Evolutionary conservation across 2,113 vertebrate species (phyloP).

Genomic region (Ciconia stormi): DNA sequence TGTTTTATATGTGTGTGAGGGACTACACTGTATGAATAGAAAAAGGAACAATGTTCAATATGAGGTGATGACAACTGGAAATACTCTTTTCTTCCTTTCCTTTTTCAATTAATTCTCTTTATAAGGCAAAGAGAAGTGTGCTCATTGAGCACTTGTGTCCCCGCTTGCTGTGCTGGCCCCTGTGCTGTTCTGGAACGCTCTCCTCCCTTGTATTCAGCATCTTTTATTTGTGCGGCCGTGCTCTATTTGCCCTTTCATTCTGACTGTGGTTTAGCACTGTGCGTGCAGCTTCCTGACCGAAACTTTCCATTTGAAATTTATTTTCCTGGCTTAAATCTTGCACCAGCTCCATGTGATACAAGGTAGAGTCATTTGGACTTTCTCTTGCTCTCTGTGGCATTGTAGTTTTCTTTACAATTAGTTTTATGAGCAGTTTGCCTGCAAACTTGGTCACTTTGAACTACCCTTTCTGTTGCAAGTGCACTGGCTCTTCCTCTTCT

Average conservation of each 20-base stretch:
- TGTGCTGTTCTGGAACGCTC: background rate
- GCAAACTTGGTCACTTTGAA: background rate
- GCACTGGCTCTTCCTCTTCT: background rate
- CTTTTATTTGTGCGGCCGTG: background rate
- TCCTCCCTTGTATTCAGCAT: background rate
- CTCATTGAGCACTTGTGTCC: fast-evolving
- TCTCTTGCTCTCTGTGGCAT: background rate
- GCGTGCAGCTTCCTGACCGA: background rate
- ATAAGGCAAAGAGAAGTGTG: background rate
- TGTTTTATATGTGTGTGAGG: background rate
- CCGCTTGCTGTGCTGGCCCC: background rate
- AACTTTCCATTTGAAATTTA: background rate
- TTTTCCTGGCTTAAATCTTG: background rate
- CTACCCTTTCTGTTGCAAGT: background rate
- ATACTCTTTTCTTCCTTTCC: background rate
- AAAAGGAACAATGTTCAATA: background rate
- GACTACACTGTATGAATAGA: background rate
- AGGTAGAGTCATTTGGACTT: background rate
- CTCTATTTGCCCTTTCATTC: background rate
- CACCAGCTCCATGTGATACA: background rate
- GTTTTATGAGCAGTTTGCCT: background rate
- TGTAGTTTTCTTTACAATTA: background rate
- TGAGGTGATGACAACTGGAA: background rate
- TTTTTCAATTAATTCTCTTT: background rate
- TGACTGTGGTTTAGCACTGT: background rate